Base-by-base conservation (phyloP, 2,888 invertebrate genomes). In the Physocephala rufipes region DNA sequence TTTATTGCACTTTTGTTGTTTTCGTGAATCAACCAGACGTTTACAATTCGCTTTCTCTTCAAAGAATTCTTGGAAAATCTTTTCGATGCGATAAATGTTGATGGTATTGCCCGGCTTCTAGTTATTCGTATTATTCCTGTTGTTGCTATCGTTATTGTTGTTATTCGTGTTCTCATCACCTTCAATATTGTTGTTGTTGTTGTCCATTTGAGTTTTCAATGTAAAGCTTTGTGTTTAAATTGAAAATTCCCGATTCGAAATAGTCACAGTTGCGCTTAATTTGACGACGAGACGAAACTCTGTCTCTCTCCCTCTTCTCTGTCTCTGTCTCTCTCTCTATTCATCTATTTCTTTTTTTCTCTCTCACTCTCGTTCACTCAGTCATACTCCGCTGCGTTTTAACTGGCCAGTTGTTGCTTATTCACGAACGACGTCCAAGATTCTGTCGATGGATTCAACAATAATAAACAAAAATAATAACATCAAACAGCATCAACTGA, bases 251-350 rank as follows among this genome's bases (percentile, higher is more conserved):
- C 71, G 74, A 76, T 75, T 75, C 59, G 74, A 71, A 73, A 74
- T 74, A 76, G 75, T 74, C 74, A 75, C 76, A 74, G 76, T 71
- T 75, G 72, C 74, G 76, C 76, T 75, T 75, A 70, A 76, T 75
- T 76, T 75, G 68, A 21, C 61, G 49, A 30, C 62, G n/a, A 51
- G 68, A 30, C 61, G 19, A 28, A n/a, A 21, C 53, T 53, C 53
- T 21, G 4, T 12, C 49, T 36, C 36, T 4, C 9, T 36, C 36
- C 5, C 36, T 36, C 36, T 9, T 36, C 36, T 36, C 36, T 36
- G 5, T 36, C 36, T 36, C 36, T 36, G 5, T 36, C 36, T 36
- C 36, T 36, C 36, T 36, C 36, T 36, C 36, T 36, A 4, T 36
- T 36, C 36, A 4, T 36, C 36, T n/a, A n/a, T n/a, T n/a, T n/a